A percentile compares a stretch with the other conserved stretches of the same genome.
phyloP scores from a whole-genome alignment of 2,888 invertebrate genomes.

The Tryphoninae sp. region DNA sequence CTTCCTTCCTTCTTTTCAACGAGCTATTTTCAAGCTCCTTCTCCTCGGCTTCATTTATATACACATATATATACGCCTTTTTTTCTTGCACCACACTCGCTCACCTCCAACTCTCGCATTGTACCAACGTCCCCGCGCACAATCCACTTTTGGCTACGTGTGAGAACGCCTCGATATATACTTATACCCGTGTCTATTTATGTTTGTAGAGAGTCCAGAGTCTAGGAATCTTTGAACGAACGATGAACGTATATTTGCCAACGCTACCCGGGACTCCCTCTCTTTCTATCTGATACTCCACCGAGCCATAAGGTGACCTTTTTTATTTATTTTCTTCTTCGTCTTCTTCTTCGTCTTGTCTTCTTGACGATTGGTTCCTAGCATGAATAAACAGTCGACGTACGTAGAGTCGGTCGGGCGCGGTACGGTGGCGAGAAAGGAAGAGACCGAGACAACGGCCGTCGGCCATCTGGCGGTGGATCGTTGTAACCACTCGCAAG shows the following conservation, averaged over 20 bases:
- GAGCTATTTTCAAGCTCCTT: slow-evolving; percentile 24
- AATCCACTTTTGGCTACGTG: slow-evolving; percentile 8
- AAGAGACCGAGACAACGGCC: not conserved
- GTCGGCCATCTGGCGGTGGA: not conserved
- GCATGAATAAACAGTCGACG: no score
- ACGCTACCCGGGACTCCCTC: slow-evolving; percentile 13
- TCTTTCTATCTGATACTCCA: not conserved
- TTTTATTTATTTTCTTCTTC: slow-evolving; percentile 4
- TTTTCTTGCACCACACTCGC: slow-evolving; percentile 3
- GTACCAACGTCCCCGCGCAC: slow-evolving; percentile 7
- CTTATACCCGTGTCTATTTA: slow-evolving; percentile 16
- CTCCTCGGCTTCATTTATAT: slow-evolving; percentile 14
- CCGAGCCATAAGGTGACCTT: slow-evolving; percentile 8
- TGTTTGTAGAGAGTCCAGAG: slow-evolving; percentile 47
- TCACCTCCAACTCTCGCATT: slow-evolving; percentile 18
- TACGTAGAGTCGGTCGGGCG: no score
- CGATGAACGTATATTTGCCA: slow-evolving; percentile 46
- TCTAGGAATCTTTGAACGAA: slow-evolving; percentile 44
- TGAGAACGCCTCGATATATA: not conserved
- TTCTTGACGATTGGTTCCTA: no score
- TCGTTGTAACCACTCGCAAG: not conserved
- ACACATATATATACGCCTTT: not conserved
- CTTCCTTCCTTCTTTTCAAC: slow-evolving; percentile 37
- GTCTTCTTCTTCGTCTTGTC: not conserved
- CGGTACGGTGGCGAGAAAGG: no score